These are phyloP conservation scores for Macaca nemestrina DNA, from an alignment of 2,113 vertebrate genomes.

Conservation along the genomic window DNA sequence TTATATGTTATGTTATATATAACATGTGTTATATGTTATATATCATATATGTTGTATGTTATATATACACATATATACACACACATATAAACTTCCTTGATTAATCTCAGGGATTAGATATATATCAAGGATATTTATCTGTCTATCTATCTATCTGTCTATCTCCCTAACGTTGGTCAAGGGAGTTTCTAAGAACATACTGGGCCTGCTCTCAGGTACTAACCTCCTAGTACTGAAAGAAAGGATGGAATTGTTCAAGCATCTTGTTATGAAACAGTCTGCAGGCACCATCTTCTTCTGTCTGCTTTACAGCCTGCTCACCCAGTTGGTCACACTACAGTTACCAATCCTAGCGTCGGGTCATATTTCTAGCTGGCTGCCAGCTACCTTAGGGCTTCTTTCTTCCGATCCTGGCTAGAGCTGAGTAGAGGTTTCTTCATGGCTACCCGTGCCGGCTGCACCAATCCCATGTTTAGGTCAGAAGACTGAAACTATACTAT, in stretches of 20 bases:
- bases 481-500: neutral
- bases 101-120: no score
- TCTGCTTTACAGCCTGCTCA: no score
- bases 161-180: neutral
- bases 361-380: neutral
- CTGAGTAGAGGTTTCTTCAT: neutral
- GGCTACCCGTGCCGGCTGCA: no score
- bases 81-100: neutral
- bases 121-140: no score
- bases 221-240: rapidly evolving
- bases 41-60: neutral
- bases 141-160: no score
- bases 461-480: neutral
- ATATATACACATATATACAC: neutral
- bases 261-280: rapidly evolving
- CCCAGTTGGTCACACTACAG: rapidly evolving
- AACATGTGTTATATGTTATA: neutral
- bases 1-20: neutral
- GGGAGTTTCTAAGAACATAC: neutral
- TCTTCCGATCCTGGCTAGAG: neutral
- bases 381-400: rapidly evolving
- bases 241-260: rapidly evolving
- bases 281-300: neutral
- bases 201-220: neutral
- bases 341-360: rapidly evolving